phyloP scores from a whole-genome alignment of 2,888 invertebrate genomes.

The Pyrocoelia pectoralis region DNA sequence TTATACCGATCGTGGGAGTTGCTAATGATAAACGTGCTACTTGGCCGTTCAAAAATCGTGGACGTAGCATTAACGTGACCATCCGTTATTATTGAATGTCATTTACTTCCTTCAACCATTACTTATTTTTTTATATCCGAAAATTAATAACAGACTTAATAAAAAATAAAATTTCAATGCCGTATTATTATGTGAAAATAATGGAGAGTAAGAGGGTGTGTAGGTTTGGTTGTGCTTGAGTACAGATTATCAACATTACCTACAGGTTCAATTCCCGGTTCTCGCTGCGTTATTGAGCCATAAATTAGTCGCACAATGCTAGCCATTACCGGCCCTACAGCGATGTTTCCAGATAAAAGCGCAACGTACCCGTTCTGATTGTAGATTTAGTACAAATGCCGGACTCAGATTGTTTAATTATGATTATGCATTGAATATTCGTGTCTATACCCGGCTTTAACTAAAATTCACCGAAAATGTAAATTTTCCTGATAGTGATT shows the following conservation, averaged over 20 bases:
- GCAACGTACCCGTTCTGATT: slow-evolving; percentile 49
- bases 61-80: slow-evolving; percentile 39
- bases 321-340: slow-evolving; percentile 52
- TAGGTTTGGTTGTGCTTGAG: slow-evolving; percentile 44
- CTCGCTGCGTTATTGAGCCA: slow-evolving; percentile 55
- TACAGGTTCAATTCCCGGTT: slow-evolving; percentile 52
- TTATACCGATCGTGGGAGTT: slow-evolving; percentile 51
- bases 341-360: slow-evolving; percentile 53
- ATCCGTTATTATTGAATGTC: slow-evolving; percentile 30
- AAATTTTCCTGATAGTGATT: not conserved
- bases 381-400: slow-evolving; percentile 43
- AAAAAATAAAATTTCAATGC: slow-evolving; percentile 14
- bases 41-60: slow-evolving; percentile 41
- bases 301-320: slow-evolving; percentile 57
- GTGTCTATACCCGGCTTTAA: slow-evolving; percentile 1
- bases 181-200: slow-evolving; percentile 25
- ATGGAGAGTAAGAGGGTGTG: slow-evolving; percentile 18
- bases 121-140: slow-evolving; percentile 12
- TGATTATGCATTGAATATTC: slow-evolving; percentile 33
- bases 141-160: slow-evolving; percentile 3
- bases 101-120: slow-evolving; percentile 14
- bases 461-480: slow-evolving; percentile 4
- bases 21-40: slow-evolving; percentile 52
- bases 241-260: slow-evolving; percentile 56
- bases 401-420: slow-evolving; percentile 45